Conservation (phyloP, 2,797 vertebrate genomes). For the Acanthurus lineatus region DNA sequence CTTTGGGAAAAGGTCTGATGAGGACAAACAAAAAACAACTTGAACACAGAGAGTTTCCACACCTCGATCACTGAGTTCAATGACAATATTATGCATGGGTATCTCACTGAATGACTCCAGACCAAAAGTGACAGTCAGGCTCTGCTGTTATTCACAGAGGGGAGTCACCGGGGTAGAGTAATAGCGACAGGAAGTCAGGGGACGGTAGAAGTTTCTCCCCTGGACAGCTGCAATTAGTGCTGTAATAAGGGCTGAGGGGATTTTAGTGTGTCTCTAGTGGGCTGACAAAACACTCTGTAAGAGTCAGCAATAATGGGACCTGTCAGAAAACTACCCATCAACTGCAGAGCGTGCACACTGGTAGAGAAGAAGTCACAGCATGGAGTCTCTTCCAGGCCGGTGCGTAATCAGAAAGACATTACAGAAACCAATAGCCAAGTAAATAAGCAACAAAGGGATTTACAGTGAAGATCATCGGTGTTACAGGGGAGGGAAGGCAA, state of each 20-base stretch:
- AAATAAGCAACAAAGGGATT: constrained; percentile 72
- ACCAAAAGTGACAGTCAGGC: constrained; percentile 63
- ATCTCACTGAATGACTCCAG: constrained; percentile 62
- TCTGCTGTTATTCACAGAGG: constrained; percentile 66
- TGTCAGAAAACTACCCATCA: constrained; percentile 54
- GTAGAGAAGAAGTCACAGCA: constrained; percentile 20
- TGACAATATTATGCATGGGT: constrained; percentile 44
- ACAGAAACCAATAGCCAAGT: constrained; percentile 32
- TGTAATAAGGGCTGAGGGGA: constrained; percentile 72
- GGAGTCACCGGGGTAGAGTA: constrained; percentile 36
- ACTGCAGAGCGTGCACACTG: constrained; percentile 11
- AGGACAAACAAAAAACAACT: constrained; percentile 47
- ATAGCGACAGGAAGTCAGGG: constrained; percentile 28
- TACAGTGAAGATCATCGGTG: constrained; percentile 30
- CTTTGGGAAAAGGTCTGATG: constrained; percentile 96
- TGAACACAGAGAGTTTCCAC: constrained; percentile 19
- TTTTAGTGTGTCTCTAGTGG: constrained; percentile 33
- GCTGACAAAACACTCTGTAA: constrained; percentile 40
- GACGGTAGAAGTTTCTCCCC: constrained; percentile 39
- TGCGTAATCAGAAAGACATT: constrained; percentile 65
- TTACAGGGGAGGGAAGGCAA: constrained; percentile 17
- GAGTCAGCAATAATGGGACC: constrained; percentile 23
- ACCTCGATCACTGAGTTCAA: background rate
- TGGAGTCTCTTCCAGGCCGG: constrained; percentile 44
- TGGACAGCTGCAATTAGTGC: constrained; percentile 65